Percentiles rank a stretch among this genome's conserved stretches.
Evolutionary conservation across 1,140 invertebrate species (phyloP).

Genomic region (Cotesia vestalis): DNA sequence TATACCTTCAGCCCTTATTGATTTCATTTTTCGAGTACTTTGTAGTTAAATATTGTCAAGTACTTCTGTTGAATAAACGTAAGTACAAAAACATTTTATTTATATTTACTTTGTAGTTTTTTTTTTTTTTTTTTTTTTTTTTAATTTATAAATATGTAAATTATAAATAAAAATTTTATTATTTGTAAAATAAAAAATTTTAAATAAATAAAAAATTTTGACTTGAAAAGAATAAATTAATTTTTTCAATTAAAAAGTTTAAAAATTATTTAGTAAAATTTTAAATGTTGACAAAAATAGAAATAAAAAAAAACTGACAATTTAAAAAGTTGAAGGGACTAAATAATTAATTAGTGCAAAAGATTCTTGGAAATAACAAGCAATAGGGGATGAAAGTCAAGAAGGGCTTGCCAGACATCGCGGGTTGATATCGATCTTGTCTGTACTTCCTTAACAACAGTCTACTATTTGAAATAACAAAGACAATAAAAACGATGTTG

Average conservation of each 20-base stretch:
- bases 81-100: slow-evolving; percentile 1
- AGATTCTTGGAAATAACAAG: no score
- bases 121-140: neutral
- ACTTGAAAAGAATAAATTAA: neutral
- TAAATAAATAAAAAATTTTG: neutral
- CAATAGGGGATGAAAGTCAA: no score
- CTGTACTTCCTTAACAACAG: slow-evolving; percentile 1
- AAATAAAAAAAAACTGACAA: neutral
- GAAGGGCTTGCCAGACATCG: no score
- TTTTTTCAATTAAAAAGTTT: neutral
- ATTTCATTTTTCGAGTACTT: neutral
- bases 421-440: no score
- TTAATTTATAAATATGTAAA: neutral
- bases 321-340: no score
- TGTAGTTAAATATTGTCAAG: neutral
- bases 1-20: neutral
- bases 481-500: no score
- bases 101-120: neutral
- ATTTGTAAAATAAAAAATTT: no score
- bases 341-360: no score
- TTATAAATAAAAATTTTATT: neutral
- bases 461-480: neutral
- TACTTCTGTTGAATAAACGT: neutral
- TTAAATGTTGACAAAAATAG: neutral
- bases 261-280: neutral